A percentile compares a stretch with the other conserved stretches of the same genome.
phyloP scores from a whole-genome alignment of 2,888 invertebrate genomes.

The Dioctria linearis region DNA sequence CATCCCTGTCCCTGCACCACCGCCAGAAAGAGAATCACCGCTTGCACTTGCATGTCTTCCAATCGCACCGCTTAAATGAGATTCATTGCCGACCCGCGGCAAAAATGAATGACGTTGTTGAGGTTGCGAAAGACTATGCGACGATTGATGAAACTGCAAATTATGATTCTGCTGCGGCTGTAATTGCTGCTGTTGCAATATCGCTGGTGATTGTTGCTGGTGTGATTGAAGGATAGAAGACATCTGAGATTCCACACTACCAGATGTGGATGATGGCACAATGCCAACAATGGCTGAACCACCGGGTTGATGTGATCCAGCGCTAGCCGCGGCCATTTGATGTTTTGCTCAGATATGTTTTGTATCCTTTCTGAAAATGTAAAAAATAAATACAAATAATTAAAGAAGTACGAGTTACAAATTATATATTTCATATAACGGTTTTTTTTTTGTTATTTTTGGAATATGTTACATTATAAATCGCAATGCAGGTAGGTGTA shows the following conservation, averaged over 20 bases:
- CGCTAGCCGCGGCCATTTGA: slow-evolving; percentile 71
- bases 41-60: slow-evolving; percentile 62
- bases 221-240: slow-evolving; percentile 50
- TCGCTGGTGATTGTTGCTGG: slow-evolving; percentile 42
- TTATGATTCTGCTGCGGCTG: slow-evolving; percentile 54
- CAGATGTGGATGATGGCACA: slow-evolving; percentile 36
- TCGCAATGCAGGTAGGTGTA: too few relatives aligned
- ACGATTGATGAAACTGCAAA: slow-evolving; percentile 54
- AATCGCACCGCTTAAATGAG: slow-evolving; percentile 61
- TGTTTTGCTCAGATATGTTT: slow-evolving; percentile 60
- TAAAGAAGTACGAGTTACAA: too few relatives aligned
- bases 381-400: slow-evolving; percentile 37
- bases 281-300: slow-evolving; percentile 60
- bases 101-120: slow-evolving; percentile 63
- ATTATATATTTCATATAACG: too few relatives aligned
- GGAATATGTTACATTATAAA: too few relatives aligned
- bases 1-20: not conserved
- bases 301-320: slow-evolving; percentile 67
- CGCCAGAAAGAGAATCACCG: slow-evolving; percentile 14
- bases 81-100: slow-evolving; percentile 65
- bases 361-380: slow-evolving; percentile 60
- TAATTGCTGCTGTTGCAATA: slow-evolving; percentile 52
- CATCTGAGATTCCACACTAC: slow-evolving; percentile 42
- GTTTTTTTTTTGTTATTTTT: not conserved
- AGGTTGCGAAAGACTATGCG: slow-evolving; percentile 62